Conservation (phyloP, 2,888 invertebrate species). For the Scrobipalpa atriplicella region DNA sequence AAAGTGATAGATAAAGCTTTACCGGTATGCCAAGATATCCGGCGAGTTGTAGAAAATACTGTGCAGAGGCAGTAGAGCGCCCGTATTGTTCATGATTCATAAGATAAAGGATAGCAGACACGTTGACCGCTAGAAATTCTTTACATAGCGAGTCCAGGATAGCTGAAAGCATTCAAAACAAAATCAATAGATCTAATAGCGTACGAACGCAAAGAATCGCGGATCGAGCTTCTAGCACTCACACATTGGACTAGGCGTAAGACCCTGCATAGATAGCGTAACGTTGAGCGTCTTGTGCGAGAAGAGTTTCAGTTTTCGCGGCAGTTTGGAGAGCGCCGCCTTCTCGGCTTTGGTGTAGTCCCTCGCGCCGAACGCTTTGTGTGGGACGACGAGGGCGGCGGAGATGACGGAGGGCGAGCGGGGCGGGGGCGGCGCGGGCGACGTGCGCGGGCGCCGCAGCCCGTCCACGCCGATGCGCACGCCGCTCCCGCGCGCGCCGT, state of each 20-base stretch:
- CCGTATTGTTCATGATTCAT: constrained; percentile 98
- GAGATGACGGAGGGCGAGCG: constrained; percentile 79
- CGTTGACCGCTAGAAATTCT: constrained; percentile 94
- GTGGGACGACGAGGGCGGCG: constrained; percentile 90
- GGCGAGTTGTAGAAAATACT: constrained; percentile 96
- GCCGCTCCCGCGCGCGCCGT: constrained; percentile 66
- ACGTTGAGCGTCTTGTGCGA: constrained; percentile 87
- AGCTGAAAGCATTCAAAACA: constrained; percentile 83
- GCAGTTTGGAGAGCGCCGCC: constrained; percentile 85
- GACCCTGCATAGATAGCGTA: constrained; percentile 87
- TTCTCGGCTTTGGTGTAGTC: constrained; percentile 88
- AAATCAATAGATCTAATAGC: constrained; percentile 40
- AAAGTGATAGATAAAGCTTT: constrained; percentile 48
- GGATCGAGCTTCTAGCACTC: constrained; percentile 55
- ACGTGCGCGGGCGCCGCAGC: constrained; percentile 68
- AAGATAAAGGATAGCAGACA: constrained; percentile 95
- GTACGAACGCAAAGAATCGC: constrained; percentile 16
- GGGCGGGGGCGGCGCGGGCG: constrained; percentile 72
- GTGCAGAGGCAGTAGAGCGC: constrained; percentile 95
- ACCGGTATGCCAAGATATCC: constrained; percentile 97
- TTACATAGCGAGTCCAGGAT: constrained; percentile 94
- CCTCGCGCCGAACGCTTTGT: constrained; percentile 88
- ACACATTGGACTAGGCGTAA: constrained; percentile 91
- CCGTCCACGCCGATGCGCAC: constrained; percentile 69
- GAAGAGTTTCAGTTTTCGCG: constrained; percentile 86